phyloP scores from a whole-genome alignment of 1,140 invertebrate genomes.

The Drosophila melanica region DNA sequence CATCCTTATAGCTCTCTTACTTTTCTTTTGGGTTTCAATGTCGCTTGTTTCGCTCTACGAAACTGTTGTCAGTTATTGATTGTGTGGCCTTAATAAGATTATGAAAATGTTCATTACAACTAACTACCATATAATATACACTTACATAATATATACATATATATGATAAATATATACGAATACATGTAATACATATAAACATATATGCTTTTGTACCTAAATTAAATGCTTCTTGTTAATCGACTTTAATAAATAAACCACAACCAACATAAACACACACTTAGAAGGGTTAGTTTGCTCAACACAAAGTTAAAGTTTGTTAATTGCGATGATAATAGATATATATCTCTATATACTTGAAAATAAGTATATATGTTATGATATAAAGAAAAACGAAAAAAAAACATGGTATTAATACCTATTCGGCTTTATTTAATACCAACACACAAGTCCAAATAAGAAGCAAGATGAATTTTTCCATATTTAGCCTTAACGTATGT shows the following conservation, averaged over 20 bases:
- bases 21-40: constrained; percentile 16
- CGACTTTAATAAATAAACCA: constrained; percentile 31
- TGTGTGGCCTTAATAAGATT: constrained; percentile 81
- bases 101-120: constrained; percentile 65
- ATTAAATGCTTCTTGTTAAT: constrained; percentile 71
- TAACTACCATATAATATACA: constrained; percentile 49
- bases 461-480: constrained; percentile 66
- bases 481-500: constrained; percentile 71
- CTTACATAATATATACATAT: constrained; percentile 47
- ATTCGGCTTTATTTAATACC: constrained; percentile 31
- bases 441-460: constrained; percentile 52
- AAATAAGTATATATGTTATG: constrained; percentile 9
- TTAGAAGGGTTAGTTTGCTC: constrained; percentile 44
- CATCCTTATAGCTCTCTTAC: constrained; percentile 38
- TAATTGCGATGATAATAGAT: constrained; percentile 31
- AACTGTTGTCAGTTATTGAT: constrained; percentile 74
- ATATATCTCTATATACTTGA: constrained; percentile 20
- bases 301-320: constrained; percentile 56
- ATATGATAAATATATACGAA: constrained; percentile 45
- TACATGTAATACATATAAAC: constrained; percentile 53
- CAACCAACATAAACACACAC: constrained; percentile 31
- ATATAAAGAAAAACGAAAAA: constrained; percentile 12
- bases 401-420: constrained; percentile 1
- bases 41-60: constrained; percentile 50
- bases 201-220: constrained; percentile 80